A percentile compares a stretch with the other conserved stretches of the same genome.
phyloP scores from a whole-genome alignment of 2,797 vertebrate genomes.

The Urosaurus nigricauda region DNA sequence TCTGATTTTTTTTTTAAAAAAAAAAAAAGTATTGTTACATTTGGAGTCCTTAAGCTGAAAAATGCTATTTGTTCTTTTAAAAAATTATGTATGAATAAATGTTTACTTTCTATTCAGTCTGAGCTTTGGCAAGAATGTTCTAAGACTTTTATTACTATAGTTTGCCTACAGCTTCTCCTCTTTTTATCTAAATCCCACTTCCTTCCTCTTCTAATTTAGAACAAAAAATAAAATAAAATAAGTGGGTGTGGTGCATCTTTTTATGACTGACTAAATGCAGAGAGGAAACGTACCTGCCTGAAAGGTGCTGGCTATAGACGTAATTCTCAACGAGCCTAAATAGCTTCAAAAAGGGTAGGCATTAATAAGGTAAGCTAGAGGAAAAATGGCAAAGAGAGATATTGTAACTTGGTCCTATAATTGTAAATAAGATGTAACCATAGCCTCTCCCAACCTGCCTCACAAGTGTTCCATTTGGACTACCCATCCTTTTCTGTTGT shows the following conservation, averaged over 20 bases:
- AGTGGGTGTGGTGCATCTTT: slow-evolving; percentile 33
- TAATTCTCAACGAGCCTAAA: neutral
- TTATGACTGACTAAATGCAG: slow-evolving; percentile 16
- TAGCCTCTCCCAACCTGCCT: neutral
- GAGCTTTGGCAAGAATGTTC: neutral
- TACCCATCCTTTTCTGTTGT: neutral
- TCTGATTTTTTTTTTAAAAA: too few species aligned
- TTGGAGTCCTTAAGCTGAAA: neutral
- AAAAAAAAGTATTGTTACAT: too few species aligned
- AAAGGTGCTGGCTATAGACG: neutral
- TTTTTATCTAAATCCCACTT: slow-evolving; percentile 19
- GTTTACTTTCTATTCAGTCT: neutral
- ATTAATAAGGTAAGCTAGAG: neutral
- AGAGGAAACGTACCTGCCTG: neutral
- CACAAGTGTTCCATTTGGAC: neutral
- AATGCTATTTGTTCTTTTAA: too few species aligned
- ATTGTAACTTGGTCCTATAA: neutral
- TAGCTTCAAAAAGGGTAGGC: neutral
- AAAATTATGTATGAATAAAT: neutral
- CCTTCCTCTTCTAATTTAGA: slow-evolving; percentile 29
- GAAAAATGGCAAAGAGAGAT: neutral
- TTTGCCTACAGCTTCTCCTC: slow-evolving; percentile 10
- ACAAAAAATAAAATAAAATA: neutral
- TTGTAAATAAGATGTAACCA: neutral
- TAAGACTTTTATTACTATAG: slow-evolving; percentile 1